Base-by-base conservation (phyloP, 2,797 vertebrate genomes). In the Enteromius argenteus region DNA sequence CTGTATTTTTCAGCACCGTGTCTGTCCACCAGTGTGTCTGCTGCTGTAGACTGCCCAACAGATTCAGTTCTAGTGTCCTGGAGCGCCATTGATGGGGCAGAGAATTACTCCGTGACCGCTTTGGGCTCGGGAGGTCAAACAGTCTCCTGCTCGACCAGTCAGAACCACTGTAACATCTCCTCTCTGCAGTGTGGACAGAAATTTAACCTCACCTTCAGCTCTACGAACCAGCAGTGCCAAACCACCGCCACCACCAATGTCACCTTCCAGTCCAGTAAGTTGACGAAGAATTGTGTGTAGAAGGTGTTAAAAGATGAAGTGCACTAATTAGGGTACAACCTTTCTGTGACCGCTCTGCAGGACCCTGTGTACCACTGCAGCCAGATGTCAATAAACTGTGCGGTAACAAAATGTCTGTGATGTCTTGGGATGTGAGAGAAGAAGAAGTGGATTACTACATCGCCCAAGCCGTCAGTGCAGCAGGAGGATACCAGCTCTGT, bases 1-100 rank as follows among this genome's bases (percentile, higher is more conserved):
- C 32, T 35, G 10, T 79, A n/a, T 67, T 53, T 67, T 51, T 44
- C 83, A 95, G 94, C 91, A 35, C 93, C 94, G 0, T 95, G 94
- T 88, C 69, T 89, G 14, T 93, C 93, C 3, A 39, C 17, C 8
- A 62, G 81, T 15, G n/a, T 94, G 1, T 72, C 76, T 1, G 89
- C 86, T 3, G 39, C 84, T 0, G 81, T 91, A 14, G 85, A 91
- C 86, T 95, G 94, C 53, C 6, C 74, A 73, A 89, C 86, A 15
- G 89, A 92, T 13, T 89, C 85, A 0, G 92, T 92, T 2, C 3
- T 84, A 9, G 87, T 93, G 13, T 92, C 87, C 80, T 95, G 94
- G 94, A 88, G 62, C 4, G 4, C 73, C 1, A 88, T 84, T 6
- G 7, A 79, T 0, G 91, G 90, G 15, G 46, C 85, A 2, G 86